Base-by-base conservation (phyloP, 2,888 invertebrate species). In the Drepanosiphum platanoidis region DNA sequence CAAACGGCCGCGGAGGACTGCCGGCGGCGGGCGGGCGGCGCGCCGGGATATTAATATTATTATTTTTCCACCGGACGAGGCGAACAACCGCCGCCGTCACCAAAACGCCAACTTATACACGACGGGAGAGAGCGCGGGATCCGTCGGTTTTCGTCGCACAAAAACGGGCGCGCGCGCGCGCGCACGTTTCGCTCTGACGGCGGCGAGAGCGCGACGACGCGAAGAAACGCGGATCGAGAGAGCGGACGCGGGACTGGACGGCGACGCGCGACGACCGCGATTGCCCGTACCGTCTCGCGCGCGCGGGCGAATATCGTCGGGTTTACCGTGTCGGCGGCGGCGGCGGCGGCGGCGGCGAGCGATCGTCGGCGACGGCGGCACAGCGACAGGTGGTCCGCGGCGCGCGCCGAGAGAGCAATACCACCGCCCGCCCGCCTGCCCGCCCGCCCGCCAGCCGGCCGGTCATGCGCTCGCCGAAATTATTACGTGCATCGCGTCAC, bases 401-500 rank as follows among this genome's bases (percentile, higher is more conserved):
- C 70, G 81, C 86, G 84, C 68, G 82, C 77, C 80, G 80, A 61
- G 74, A 79, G 68, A 88, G 87, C 86, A 87, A 86, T 32, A 82
- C 81, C 68, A 86, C 84, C 30, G 79, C 72, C 39, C n/a, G n/a
- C n/a, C n/a, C n/a, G n/a, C n/a, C n/a, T n/a, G n/a, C n/a, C n/a
- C n/a, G n/a, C n/a, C n/a, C n/a, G n/a, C n/a, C n/a, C n/a, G n/a
- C n/a, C n/a, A n/a, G 86, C 84, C 77, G 87, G 72, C 74, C 52
- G 71, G 86, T 58, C 84, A 75, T 75, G 81, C 87, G 71, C 77
- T 87, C 87, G 30, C 87, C 87, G 64, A 87, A 72, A 66, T n/a
- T n/a, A n/a, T n/a, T n/a, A n/a, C n/a, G n/a, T 88, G 87, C 86
- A 87, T 86, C 34, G 88, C 74, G 87, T 87, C 36, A 61, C 64